phyloP scores from a whole-genome alignment of 2,797 vertebrate genomes.

The Tragopan temminckii region DNA sequence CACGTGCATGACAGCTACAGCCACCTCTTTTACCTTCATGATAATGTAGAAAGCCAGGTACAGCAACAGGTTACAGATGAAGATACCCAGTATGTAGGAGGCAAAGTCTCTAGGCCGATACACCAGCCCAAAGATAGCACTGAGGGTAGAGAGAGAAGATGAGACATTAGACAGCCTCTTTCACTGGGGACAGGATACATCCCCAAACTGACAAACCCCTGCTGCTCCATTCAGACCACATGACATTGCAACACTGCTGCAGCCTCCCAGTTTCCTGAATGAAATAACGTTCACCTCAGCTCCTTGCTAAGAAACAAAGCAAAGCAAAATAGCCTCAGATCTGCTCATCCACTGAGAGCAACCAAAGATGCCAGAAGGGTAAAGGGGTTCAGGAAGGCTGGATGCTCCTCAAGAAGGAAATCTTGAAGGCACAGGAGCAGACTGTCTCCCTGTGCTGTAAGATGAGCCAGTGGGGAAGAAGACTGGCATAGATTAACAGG shows the following conservation, averaged over 20 bases:
- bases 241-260: background rate
- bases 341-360: background rate
- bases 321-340: background rate
- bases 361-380: background rate
- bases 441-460: no score
- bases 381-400: no score
- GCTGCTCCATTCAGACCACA: background rate
- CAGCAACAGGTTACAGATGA: conserved; percentile 86
- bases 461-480: no score
- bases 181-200: background rate
- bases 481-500: no score
- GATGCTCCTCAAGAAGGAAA: no score
- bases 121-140: conserved; percentile 83
- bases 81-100: conserved; percentile 86
- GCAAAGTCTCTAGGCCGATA: conserved; percentile 84
- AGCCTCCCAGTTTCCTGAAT: background rate
- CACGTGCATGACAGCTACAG: background rate
- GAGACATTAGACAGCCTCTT: background rate
- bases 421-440: no score
- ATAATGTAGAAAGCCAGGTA: conserved; percentile 88
- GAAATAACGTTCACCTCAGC: background rate
- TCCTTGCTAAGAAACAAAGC: background rate
- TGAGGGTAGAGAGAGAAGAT: conserved; percentile 4
- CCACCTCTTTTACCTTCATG: conserved; percentile 82
- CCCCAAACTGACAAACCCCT: background rate